phyloP scores from a whole-genome alignment of 2,888 invertebrate genomes.

The Spicauda simplicius region DNA sequence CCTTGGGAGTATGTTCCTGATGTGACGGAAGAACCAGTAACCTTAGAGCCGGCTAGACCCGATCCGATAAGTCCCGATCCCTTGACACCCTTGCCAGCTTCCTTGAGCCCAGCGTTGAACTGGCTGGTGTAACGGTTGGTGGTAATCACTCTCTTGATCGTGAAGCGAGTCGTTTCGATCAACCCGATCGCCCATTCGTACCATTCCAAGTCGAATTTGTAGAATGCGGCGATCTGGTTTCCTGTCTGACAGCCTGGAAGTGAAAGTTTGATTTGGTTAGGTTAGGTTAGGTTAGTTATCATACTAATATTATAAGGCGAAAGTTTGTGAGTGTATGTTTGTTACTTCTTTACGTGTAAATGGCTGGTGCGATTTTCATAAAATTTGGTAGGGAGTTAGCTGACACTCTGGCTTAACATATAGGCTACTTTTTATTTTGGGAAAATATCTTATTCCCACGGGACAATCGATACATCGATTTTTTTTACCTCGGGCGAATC shows the following conservation, averaged over 20 bases:
- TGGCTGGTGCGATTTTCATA: no score
- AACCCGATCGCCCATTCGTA: conserved; percentile 80
- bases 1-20: conserved; percentile 43
- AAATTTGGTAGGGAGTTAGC: no score
- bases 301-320: no score
- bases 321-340: no score
- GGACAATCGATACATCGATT: no score
- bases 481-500: no score
- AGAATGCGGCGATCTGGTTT: conserved; percentile 85
- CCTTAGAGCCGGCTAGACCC: not conserved
- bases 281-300: conserved; percentile 33
- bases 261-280: not conserved
- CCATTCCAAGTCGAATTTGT: conserved; percentile 86
- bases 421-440: no score
- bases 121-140: conserved; percentile 45
- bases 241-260: conserved; percentile 78
- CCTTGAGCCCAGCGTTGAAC: conserved; percentile 47
- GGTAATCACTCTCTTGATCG: conserved; percentile 53
- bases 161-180: conserved; percentile 68
- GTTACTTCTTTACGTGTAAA: no score
- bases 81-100: conserved; percentile 41
- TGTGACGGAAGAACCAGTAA: conserved; percentile 40
- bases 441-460: no score
- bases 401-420: no score
- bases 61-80: conserved; percentile 24